These are phyloP conservation scores for Drosophila suzukii DNA, from an alignment of 1,140 invertebrate species.

Conservation along the genomic window DNA sequence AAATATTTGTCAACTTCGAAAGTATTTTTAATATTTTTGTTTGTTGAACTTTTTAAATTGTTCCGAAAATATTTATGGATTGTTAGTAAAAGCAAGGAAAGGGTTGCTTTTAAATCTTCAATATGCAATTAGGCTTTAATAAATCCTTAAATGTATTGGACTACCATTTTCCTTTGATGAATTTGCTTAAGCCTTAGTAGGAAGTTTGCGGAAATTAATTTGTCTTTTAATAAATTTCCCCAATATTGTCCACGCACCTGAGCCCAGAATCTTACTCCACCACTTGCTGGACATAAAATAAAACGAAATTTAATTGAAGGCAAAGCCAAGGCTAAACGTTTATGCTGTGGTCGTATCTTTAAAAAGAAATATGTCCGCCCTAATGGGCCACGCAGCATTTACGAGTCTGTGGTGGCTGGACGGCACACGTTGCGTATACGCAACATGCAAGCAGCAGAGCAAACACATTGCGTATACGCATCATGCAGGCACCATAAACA, in stretches of 20 bases:
- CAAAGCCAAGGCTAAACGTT: slow-evolving; percentile 34
- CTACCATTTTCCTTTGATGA: background rate
- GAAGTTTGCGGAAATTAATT: slow-evolving; percentile 30
- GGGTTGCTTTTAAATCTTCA: background rate
- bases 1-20: background rate
- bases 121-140: background rate
- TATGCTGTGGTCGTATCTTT: slow-evolving; percentile 60
- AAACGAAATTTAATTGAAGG: slow-evolving; percentile 71
- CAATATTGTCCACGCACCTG: slow-evolving; percentile 58
- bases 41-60: no score
- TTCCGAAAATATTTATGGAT: background rate
- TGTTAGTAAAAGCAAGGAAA: background rate
- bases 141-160: background rate
- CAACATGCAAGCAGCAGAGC: slow-evolving; percentile 30
- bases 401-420: slow-evolving; percentile 38
- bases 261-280: slow-evolving; percentile 16
- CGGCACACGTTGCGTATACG: slow-evolving; percentile 34
- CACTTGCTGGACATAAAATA: slow-evolving; percentile 51
- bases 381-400: slow-evolving; percentile 52
- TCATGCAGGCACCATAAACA: slow-evolving; percentile 70
- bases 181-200: background rate
- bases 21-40: background rate
- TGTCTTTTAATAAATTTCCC: slow-evolving; percentile 63
- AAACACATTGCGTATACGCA: slow-evolving; percentile 76
- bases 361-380: slow-evolving; percentile 50